Percentiles rank a stretch among this genome's conserved stretches.
These are phyloP conservation scores for Nesogale talazaci DNA, from an alignment of 2,113 vertebrate species.

Conservation along the genomic window DNA sequence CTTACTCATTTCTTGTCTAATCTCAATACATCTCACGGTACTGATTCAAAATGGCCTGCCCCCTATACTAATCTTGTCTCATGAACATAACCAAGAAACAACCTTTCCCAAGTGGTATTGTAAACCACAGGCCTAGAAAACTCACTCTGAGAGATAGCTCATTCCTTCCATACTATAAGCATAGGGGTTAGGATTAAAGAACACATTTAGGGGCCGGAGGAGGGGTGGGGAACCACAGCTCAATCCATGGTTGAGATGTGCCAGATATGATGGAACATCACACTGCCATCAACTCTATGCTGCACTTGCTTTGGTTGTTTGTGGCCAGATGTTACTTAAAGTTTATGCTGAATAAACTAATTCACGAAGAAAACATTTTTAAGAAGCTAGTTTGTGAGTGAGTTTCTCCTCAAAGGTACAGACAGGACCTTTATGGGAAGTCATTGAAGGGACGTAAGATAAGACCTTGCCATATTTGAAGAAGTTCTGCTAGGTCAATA, in stretches of 20 bases:
- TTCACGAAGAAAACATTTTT: neutral
- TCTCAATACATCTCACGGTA: neutral
- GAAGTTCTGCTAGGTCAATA: too few relatives aligned
- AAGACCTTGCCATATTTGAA: too few relatives aligned
- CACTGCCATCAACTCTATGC: neutral
- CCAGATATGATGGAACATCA: neutral
- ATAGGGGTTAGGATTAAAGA: too few relatives aligned
- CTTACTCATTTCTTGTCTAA: neutral
- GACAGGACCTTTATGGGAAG: constrained; percentile 6
- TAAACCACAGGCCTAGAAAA: neutral
- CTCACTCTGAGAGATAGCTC: too few relatives aligned
- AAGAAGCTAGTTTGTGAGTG: constrained; percentile 43
- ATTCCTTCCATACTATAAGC: too few relatives aligned
- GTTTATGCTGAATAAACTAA: neutral
- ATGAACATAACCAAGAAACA: neutral
- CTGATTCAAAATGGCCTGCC: neutral
- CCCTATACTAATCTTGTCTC: neutral
- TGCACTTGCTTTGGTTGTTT: neutral
- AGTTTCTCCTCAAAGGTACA: constrained; percentile 6
- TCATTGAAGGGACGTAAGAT: neutral
- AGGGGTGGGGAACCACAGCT: neutral
- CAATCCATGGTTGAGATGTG: neutral
- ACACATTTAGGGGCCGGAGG: too few relatives aligned
- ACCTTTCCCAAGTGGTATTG: neutral
- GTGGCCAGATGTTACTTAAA: neutral